Base-by-base conservation (phyloP, 2,797 vertebrate genomes). In the Allobates femoralis region DNA sequence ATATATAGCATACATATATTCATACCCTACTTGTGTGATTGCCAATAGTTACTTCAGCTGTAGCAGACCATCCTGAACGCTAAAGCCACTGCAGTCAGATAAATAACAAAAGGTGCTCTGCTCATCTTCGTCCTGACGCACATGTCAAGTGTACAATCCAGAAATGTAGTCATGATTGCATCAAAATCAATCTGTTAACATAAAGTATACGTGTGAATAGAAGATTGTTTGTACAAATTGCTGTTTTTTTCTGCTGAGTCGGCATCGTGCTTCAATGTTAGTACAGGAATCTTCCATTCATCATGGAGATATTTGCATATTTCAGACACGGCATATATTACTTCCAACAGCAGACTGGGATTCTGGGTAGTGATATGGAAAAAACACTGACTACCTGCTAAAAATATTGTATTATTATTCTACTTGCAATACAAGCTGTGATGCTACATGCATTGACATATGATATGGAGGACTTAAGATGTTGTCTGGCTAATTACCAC, bases 231-330 rank as follows among this genome's bases (percentile, higher is more conserved):
- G 77, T 7, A 73, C 66, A 82, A 71, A 73, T 83, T 83, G 69
- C 71, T 75, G 56, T 28, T 12, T 74, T n/a, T 83, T 83, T 83
- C 32, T 83, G 81, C 81, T 83, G 66, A 71, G 67, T 46, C 55
- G 26, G 53, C 53, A 83, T 26, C 32, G 21, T 15, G 67, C 67
- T 30, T 28, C 50, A 73, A 12, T 71, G n/a, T 71, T 71, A 55
- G 51, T 16, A 30, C 51, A 69, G 26, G 50, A 73, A 73, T 73
- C 28, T 81, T 81, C 37, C 41, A 82, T 53, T 82, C 32, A 73
- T 73, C 19, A 62, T 26, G 21, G 53, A 23, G 53, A 78, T 55
- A 78, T 78, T 60, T 78, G 55, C 76, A 78, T 78, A 37, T 60
- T n/a, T 41, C 32, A 74, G 67, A 41, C 51, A 74, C 53, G n/a